phyloP scores from a whole-genome alignment of 2,797 vertebrate genomes.

The Nothura maculosa region DNA sequence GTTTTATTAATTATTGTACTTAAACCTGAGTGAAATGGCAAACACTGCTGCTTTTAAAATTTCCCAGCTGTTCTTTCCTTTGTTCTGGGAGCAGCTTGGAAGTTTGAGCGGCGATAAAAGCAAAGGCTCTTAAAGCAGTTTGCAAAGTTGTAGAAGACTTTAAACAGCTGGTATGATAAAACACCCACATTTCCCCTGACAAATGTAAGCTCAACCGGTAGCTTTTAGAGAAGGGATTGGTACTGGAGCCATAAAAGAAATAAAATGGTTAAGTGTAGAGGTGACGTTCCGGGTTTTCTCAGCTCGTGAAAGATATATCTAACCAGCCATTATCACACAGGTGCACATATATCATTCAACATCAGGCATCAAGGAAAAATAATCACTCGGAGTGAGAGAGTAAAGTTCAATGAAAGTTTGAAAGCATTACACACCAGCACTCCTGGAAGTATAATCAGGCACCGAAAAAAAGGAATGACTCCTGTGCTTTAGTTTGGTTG shows the following conservation, averaged over 20 bases:
- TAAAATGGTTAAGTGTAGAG: conserved; percentile 43
- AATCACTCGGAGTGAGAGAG: conserved; percentile 31
- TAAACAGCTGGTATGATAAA: conserved; percentile 77
- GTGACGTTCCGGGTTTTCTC: conserved; percentile 45
- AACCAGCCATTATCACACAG: conserved; percentile 45
- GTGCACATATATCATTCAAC: conserved; percentile 52
- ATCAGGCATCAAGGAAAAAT: conserved; percentile 48
- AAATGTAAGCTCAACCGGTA: conserved; percentile 68
- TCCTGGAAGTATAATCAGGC: conserved; percentile 73
- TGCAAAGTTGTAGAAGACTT: conserved; percentile 73
- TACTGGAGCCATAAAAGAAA: conserved; percentile 53
- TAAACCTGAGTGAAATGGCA: conserved; percentile 40
- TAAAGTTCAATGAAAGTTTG: conserved; percentile 79
- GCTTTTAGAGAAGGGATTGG: conserved; percentile 63
- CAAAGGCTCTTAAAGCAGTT: conserved; percentile 54
- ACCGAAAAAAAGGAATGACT: conserved; percentile 62
- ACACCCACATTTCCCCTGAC: conserved; percentile 66
- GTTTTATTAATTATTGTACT: conserved; percentile 40
- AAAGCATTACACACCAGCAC: conserved; percentile 42
- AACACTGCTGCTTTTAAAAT: conserved; percentile 45
- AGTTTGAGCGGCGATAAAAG: conserved; percentile 71
- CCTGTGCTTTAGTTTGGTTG: conserved; percentile 63
- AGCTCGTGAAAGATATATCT: conserved; percentile 50
- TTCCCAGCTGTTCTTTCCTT: conserved; percentile 66
- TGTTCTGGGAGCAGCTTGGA: conserved; percentile 60